A percentile compares a stretch with the other conserved stretches of the same genome.
Evolutionary conservation across 2,888 invertebrate genomes (phyloP).

Genomic region (Spodoptera littoralis): DNA sequence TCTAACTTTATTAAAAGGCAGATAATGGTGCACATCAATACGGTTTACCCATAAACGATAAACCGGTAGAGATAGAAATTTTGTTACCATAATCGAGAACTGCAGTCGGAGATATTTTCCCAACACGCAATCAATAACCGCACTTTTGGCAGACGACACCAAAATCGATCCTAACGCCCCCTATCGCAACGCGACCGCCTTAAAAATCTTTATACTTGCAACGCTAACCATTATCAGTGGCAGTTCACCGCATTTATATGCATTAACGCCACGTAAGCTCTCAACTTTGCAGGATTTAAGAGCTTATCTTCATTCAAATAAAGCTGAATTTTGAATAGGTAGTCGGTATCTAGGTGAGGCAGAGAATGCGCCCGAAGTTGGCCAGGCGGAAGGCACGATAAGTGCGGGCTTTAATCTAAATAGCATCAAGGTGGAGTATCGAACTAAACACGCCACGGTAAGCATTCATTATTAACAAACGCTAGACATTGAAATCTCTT

Average conservation of each 20-base stretch:
- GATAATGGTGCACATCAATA: conserved; percentile 13
- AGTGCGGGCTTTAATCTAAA: conserved; percentile 85
- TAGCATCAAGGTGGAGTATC: conserved; percentile 75
- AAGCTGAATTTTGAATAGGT: conserved; percentile 66
- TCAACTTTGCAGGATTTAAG: conserved; percentile 49
- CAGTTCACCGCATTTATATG: conserved; percentile 80
- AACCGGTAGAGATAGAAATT: conserved; percentile 15
- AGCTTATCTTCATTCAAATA: conserved; percentile 63
- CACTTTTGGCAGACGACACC: conserved; percentile 62
- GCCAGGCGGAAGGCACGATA: conserved; percentile 81
- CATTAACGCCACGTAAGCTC: conserved; percentile 67
- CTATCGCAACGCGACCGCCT: conserved; percentile 65
- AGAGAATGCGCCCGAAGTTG: conserved; percentile 74
- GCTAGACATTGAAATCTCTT: conserved; percentile 46
- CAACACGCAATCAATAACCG: conserved; percentile 44
- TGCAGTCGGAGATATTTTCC: conserved; percentile 29
- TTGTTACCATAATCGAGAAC: conserved; percentile 46
- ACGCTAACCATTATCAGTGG: conserved; percentile 75
- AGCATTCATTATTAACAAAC: conserved; percentile 58
- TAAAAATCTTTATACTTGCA: conserved; percentile 70
- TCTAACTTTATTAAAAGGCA: not conserved
- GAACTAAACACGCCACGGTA: conserved; percentile 65
- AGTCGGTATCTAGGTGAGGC: conserved; percentile 61
- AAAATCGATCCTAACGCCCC: conserved; percentile 52
- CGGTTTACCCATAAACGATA: conserved; percentile 6